A percentile compares a stretch with the other conserved stretches of the same genome.
phyloP scores from a whole-genome alignment of 2,113 vertebrate species.

The Vicugna pacos region DNA sequence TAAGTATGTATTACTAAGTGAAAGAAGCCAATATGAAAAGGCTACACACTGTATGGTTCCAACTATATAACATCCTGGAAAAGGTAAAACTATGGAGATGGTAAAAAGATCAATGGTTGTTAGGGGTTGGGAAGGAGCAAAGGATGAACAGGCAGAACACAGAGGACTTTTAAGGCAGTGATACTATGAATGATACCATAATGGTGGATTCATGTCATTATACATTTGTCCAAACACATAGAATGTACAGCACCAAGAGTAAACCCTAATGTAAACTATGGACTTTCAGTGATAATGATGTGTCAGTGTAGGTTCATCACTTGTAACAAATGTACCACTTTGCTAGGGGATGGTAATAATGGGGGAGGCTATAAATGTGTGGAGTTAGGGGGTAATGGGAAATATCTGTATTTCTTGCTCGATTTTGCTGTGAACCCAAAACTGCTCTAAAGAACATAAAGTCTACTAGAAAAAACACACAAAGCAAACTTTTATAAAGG shows the following conservation, averaged over 20 bases:
- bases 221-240: not conserved
- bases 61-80: constrained; percentile 9
- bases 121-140: not conserved
- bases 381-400: not conserved
- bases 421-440: constrained; percentile 30
- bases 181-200: not conserved
- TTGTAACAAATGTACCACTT: not conserved
- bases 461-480: not conserved
- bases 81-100: not conserved
- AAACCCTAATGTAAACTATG: not conserved
- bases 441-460: not conserved
- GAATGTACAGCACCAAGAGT: not conserved
- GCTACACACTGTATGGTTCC: not conserved
- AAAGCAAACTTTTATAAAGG: not conserved
- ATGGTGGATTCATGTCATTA: not conserved
- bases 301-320: not conserved
- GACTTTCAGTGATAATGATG: not conserved
- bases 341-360: not conserved
- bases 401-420: not conserved
- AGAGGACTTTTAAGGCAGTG: not conserved
- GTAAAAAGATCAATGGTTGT: not conserved
- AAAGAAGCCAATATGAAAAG: constrained; percentile 2
- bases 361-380: not conserved
- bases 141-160: not conserved
- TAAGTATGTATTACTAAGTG: not conserved